Evolutionary conservation across 2,113 vertebrate species (phyloP).

Genomic region (Limanda limanda): DNA sequence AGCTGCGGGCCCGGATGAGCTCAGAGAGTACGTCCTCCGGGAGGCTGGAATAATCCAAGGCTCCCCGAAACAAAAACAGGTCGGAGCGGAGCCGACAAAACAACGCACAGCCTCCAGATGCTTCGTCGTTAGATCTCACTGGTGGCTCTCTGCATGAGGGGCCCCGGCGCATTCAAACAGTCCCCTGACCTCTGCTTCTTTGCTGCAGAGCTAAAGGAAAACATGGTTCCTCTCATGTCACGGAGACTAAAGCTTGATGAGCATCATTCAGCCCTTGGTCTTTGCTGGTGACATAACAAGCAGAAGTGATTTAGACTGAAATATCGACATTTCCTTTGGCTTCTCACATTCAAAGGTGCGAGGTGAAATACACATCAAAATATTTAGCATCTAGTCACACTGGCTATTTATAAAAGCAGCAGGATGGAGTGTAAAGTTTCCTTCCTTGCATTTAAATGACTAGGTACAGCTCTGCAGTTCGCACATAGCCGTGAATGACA

Average conservation of each 20-base stretch:
- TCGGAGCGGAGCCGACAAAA: conserved; percentile 28
- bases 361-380: no score
- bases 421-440: conserved; percentile 4
- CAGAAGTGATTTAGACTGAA: background rate
- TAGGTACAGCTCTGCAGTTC: background rate
- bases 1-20: conserved; percentile 11
- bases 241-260: background rate
- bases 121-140: conserved; percentile 59
- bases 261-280: background rate
- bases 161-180: background rate
- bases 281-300: background rate
- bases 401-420: conserved; percentile 14
- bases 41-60: conserved; percentile 50
- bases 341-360: conserved; percentile 8
- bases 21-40: conserved; percentile 37
- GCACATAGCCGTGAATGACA: conserved; percentile 2
- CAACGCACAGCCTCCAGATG: conserved; percentile 19
- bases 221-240: conserved; percentile 25
- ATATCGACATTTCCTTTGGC: background rate
- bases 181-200: conserved; percentile 40
- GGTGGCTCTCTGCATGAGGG: conserved; percentile 53
- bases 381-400: conserved; percentile 9
- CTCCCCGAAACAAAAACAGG: conserved; percentile 64
- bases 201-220: conserved; percentile 23
- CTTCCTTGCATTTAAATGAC: background rate